Evolutionary conservation across 2,888 invertebrate genomes (phyloP).

Genomic region (Perdita meconis): DNA sequence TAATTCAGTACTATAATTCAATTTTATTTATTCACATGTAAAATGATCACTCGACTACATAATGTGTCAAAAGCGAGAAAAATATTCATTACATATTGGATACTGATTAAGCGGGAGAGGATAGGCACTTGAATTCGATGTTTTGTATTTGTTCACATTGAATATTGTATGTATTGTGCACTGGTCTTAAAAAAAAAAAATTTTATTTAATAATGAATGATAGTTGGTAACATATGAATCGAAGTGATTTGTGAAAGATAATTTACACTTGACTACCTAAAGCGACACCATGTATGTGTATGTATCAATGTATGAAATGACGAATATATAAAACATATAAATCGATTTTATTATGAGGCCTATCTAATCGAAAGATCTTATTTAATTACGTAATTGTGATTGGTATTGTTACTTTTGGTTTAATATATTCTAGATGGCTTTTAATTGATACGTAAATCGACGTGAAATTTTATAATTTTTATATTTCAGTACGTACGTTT

Average conservation of each 20-base stretch:
- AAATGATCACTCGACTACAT: conserved; percentile 4
- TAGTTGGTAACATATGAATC: conserved; percentile 45
- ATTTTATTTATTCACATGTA: conserved; percentile 37
- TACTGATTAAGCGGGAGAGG: conserved; percentile 62
- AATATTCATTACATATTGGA: conserved; percentile 38
- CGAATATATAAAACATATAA: conserved; percentile 74
- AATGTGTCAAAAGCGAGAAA: conserved; percentile 9
- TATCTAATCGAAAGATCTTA: conserved; percentile 67
- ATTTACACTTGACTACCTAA: conserved; percentile 69
- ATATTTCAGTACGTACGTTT: conserved; percentile 22
- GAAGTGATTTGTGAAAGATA: conserved; percentile 55
- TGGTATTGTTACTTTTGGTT: conserved; percentile 62
- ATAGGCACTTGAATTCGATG: conserved; percentile 61
- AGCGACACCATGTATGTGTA: conserved; percentile 75
- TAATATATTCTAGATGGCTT: conserved; percentile 11
- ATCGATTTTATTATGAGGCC: conserved; percentile 69
- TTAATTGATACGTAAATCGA: conserved; percentile 27
- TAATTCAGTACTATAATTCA: conserved; percentile 32
- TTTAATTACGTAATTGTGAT: conserved; percentile 38
- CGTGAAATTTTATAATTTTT: conserved; percentile 47
- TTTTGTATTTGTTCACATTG: conserved; percentile 68
- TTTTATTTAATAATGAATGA: conserved; percentile 57
- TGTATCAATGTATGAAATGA: conserved; percentile 78
- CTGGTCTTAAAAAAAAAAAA: conserved; percentile 57
- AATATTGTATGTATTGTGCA: conserved; percentile 69